Base-by-base conservation (phyloP, 2,888 invertebrate genomes). In the Troglohyphantes excavatus region DNA sequence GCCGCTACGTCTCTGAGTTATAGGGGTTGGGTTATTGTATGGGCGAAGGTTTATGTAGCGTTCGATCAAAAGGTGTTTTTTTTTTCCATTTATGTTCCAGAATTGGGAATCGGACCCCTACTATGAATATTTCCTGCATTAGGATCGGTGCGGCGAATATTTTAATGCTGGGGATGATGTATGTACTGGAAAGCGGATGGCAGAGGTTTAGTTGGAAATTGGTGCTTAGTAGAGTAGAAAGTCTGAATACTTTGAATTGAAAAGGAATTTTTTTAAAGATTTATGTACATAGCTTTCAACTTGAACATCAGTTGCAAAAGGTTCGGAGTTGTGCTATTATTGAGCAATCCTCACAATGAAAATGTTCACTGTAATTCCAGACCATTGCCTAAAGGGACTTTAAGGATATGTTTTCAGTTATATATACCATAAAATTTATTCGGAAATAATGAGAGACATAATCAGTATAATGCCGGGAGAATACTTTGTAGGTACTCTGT, bases 1-100 rank as follows among this genome's bases (percentile, higher is more conserved):
- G 53, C 26, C 53, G 81, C 43, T 17, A n/a, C 29, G 73, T 82
- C 70, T 63, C 63, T 83, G 83, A 83, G 43, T 73, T 83, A 83
- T 73, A 59, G 72, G 33, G 70, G 23, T 33, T 59, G 21, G 72
- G 70, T 61, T 82, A 82, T 82, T 82, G 70, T 82, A 61, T 65
- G 63, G 23, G 5, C 19, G 26, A 43, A 61, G 65, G 83, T 73
- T 83, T 83, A 83, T 83, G 83, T 75, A 63, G 73, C 73, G 65
- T 70, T 70, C 70, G 61, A 61, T 68, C 33, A 53, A 26, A 21
- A n/a, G 68, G 68, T 68, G 33, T 9, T 9, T 65, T 65, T 6
- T 65, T 68, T 33, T 33, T 68, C 19, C 26, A 27, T 67, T 67
- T 26, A 26, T 27, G 26, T 67, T 7, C 67, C 67, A 29, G 29